Base-by-base conservation (phyloP, 2,888 invertebrate genomes). In the Phortica magna region DNA sequence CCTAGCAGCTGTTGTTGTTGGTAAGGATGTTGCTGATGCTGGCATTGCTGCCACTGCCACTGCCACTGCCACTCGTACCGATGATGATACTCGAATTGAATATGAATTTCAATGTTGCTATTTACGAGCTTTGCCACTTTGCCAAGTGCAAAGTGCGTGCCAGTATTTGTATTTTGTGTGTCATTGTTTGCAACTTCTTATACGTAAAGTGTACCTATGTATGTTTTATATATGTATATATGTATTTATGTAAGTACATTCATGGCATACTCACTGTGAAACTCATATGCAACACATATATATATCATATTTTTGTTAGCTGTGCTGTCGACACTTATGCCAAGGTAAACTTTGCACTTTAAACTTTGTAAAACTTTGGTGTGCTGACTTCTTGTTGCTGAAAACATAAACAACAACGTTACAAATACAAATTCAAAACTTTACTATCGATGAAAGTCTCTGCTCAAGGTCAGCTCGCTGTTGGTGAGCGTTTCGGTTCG, bases 71-170 rank as follows among this genome's bases (percentile, higher is more conserved):
- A 41, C 9, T 9, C 48, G 48, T 41, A 3, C 65, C 41, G 70
- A 17, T 55, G 55, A 39, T 55, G 70, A 71, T 55, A 71, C 70
- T 71, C 39, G 70, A 71, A 71, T 71, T 71, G 70, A 71, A 71
- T 71, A 71, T 71, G 70, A 71, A 71, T 71, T 55, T 71, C 70
- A 71, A 71, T 71, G 70, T 71, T 71, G 55, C 70, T 71, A 55
- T 71, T 71, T 71, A 71, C 70, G 70, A 71, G 65, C 43, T 17
- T 43, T 17, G 41, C 68, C 68, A 68, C 39, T 68, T 71, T 53
- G 31, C 53, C 53, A 71, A 71, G 70, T 71, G 70, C 70, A 71
- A 71, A 71, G 70, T 71, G 55, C 55, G 55, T 55, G 55, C 17
- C 43, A 10, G 10, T 19, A 6, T 48, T 12, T 48, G 19, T 22